phyloP scores from a whole-genome alignment of 2,797 vertebrate genomes.

The Platyrinchus mystaceus region DNA sequence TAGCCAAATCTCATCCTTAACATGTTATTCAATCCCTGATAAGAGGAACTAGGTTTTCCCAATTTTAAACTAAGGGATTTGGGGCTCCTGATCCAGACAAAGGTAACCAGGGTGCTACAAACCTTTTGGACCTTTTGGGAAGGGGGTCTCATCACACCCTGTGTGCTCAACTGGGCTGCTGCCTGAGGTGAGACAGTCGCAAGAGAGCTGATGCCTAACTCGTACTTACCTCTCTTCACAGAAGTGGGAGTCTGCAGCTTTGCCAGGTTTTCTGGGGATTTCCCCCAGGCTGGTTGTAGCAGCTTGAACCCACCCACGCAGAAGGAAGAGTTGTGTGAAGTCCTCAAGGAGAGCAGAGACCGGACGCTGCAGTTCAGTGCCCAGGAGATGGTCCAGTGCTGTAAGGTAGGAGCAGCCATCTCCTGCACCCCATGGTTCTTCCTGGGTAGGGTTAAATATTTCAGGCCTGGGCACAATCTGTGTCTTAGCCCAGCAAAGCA shows the following conservation, averaged over 20 bases:
- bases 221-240: background rate
- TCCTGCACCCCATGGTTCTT: fast-evolving
- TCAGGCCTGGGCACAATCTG: background rate
- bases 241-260: conserved; percentile 80
- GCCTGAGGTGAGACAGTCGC: background rate
- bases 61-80: background rate
- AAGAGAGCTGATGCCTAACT: background rate
- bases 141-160: background rate
- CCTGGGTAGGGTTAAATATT: background rate
- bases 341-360: background rate
- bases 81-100: background rate
- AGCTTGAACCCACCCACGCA: background rate
- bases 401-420: conserved; percentile 65
- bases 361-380: conserved; percentile 29
- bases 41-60: background rate
- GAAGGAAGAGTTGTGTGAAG: background rate
- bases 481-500: background rate
- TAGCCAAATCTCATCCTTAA: background rate
- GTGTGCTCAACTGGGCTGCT: background rate
- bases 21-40: background rate
- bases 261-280: conserved; percentile 71
- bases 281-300: conserved; percentile 24
- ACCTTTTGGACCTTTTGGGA: background rate
- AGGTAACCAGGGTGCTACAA: background rate
- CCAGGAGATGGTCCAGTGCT: conserved; percentile 76